Base-by-base conservation (phyloP, 2,797 vertebrate species). In the Rhinichthys osculus region DNA sequence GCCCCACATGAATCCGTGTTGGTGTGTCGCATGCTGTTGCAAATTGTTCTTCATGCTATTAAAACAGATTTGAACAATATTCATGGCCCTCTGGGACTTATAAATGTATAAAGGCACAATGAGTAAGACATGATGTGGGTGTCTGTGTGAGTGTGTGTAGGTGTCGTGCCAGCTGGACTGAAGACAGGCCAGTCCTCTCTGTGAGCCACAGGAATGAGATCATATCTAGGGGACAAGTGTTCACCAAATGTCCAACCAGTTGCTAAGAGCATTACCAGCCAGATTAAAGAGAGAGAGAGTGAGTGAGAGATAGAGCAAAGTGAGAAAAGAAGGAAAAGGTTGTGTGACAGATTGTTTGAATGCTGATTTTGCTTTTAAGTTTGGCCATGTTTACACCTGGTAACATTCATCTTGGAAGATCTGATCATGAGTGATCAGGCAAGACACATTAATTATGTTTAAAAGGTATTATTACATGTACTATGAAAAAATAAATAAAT, bases 191-290 rank as follows among this genome's bases (percentile, higher is more conserved):
- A 67, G 80, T 88, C 70, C 54, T 73, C 17, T 35, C 89, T 44
- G 88, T 87, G 35, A 89, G 91, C 86, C 85, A 67, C 47, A 74
- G 78, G 79, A 82, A 90, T 87, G 85, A 91, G 87, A 79, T 91
- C 90, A 89, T 81, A 80, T 81, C 88, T 73, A 70, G 52, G 35
- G 85, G 83, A 81, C 88, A 90, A 89, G 86, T 92, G 89, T 82
- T 90, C 80, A 89, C 88, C 92, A 93, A 93, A 92, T 90, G 90
- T 89, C 57, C 82, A 88, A 81, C 85, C 86, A 73, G 52, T 85
- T 90, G 54, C 83, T 84, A 38, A 47, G 70, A 40, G 67, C 14
- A 81, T 33, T 80, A 62, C 40, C 59, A 57, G 23, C 10, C 52
- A 81, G 40, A 62, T 59, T 69, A 84, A 47, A 88, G 78, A 86